Evolutionary conservation across 2,888 invertebrate genomes (phyloP).

Genomic region (Torymus tubicola): DNA sequence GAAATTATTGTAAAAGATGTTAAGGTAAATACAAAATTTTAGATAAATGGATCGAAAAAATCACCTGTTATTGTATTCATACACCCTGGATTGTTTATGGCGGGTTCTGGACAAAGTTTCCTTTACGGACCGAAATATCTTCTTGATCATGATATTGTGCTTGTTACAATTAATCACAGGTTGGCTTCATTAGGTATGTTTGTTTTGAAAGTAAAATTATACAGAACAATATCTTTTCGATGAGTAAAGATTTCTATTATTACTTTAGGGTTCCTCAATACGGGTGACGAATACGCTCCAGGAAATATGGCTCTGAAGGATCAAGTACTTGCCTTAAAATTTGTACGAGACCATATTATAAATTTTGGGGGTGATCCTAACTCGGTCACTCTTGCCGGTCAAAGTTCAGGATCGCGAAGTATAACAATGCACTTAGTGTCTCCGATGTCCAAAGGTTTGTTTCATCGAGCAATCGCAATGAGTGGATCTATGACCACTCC

Average conservation of each 20-base stretch:
- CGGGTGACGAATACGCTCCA: conserved; percentile 81
- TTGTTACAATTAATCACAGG: conserved; percentile 71
- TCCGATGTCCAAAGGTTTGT: conserved; percentile 82
- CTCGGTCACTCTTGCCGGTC: conserved; percentile 81
- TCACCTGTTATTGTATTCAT: conserved; percentile 83
- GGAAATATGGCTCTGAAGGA: conserved; percentile 85
- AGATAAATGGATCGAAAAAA: neutral
- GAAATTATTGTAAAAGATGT: too few relatives aligned
- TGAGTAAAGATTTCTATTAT: too few relatives aligned
- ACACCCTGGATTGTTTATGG: conserved; percentile 79
- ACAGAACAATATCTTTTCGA: too few relatives aligned
- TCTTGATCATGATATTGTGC: too few relatives aligned
- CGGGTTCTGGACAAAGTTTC: too few relatives aligned
- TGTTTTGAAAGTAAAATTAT: too few relatives aligned
- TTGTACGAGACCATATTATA: conserved; percentile 82
- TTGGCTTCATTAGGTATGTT: conserved; percentile 69
- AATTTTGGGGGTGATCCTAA: conserved; percentile 83
- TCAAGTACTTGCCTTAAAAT: conserved; percentile 82
- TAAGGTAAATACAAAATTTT: too few relatives aligned
- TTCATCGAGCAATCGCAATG: conserved; percentile 84
- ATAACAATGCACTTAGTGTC: conserved; percentile 77
- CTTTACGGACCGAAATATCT: too few relatives aligned
- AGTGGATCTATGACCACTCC: conserved; percentile 81
- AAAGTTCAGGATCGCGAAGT: conserved; percentile 76
- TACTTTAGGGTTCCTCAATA: conserved; percentile 79